phyloP scores from a whole-genome alignment of 2,888 invertebrate species.

The Pantelozetes paolii region DNA sequence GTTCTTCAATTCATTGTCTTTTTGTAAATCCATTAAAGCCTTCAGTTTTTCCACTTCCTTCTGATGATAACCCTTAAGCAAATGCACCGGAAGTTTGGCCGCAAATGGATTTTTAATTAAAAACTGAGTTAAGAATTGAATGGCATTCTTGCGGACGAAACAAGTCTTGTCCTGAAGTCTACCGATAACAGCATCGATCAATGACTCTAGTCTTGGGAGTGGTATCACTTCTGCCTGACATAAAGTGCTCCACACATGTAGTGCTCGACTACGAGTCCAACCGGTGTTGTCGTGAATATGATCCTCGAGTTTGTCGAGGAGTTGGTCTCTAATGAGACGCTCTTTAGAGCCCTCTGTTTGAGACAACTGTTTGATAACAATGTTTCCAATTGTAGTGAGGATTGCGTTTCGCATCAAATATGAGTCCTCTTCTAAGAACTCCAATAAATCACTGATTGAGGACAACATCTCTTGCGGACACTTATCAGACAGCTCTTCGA shows the following conservation, averaged over 20 bases:
- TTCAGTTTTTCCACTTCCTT: slow-evolving; percentile 63
- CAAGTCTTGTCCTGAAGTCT: slow-evolving; percentile 78
- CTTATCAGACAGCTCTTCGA: slow-evolving; percentile 63
- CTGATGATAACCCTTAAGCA: slow-evolving; percentile 61
- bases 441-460: slow-evolving; percentile 61
- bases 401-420: slow-evolving; percentile 70
- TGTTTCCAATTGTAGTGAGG: slow-evolving; percentile 74
- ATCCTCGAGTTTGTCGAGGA: slow-evolving; percentile 71
- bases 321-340: slow-evolving; percentile 68
- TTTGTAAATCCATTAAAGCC: slow-evolving; percentile 56
- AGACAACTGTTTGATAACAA: slow-evolving; percentile 66
- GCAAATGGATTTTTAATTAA: slow-evolving; percentile 80
- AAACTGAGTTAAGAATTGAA: slow-evolving; percentile 70
- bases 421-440: slow-evolving; percentile 61
- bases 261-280: slow-evolving; percentile 69
- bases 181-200: slow-evolving; percentile 63
- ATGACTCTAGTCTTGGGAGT: slow-evolving; percentile 62
- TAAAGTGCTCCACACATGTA: slow-evolving; percentile 76
- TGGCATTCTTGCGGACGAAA: slow-evolving; percentile 76
- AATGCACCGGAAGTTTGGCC: slow-evolving; percentile 58
- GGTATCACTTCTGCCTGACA: slow-evolving; percentile 76
- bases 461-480: slow-evolving; percentile 61
- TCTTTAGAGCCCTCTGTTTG: slow-evolving; percentile 65
- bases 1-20: slow-evolving; percentile 24
- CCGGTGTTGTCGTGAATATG: slow-evolving; percentile 80